phyloP scores from a whole-genome alignment of 2,113 vertebrate genomes.

The Clinocottus analis region DNA sequence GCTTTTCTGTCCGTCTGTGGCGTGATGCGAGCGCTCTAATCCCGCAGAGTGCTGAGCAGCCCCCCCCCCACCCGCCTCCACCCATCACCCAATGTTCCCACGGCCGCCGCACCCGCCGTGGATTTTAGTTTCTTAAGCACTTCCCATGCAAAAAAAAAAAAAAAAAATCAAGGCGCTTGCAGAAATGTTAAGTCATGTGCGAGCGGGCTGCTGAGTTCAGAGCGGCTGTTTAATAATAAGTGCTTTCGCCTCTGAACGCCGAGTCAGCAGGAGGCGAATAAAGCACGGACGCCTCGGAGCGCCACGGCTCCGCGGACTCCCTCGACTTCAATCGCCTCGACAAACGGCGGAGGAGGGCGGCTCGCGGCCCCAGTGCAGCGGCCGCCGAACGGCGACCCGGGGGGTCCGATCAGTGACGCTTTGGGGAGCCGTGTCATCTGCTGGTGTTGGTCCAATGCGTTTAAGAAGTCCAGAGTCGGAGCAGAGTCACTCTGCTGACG shows the following conservation, averaged over 20 bases:
- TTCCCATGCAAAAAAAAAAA: slow-evolving; percentile 74
- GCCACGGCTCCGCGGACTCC: slow-evolving; percentile 35
- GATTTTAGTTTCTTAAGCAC: slow-evolving; percentile 64
- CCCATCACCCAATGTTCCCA: slow-evolving; percentile 57
- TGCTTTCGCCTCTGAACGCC: slow-evolving; percentile 40
- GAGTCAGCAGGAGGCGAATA: slow-evolving; percentile 61
- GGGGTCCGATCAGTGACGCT: too few relatives aligned
- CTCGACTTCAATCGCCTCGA: not conserved
- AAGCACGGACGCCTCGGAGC: slow-evolving; percentile 23
- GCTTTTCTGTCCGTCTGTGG: slow-evolving; percentile 66
- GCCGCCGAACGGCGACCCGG: too few relatives aligned
- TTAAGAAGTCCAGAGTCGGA: too few relatives aligned
- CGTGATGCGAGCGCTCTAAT: slow-evolving; percentile 63
- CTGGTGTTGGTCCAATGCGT: too few relatives aligned
- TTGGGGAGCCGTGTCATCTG: too few relatives aligned
- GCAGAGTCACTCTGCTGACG: too few relatives aligned
- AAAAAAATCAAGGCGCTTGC: slow-evolving; percentile 66
- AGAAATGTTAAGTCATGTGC: slow-evolving; percentile 67
- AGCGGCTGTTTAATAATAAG: slow-evolving; percentile 59
- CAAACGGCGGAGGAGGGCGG: not conserved
- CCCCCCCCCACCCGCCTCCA: not conserved
- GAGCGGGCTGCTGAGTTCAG: slow-evolving; percentile 53
- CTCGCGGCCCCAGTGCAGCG: too few relatives aligned
- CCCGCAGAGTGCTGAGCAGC: slow-evolving; percentile 69
- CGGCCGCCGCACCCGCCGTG: slow-evolving; percentile 28